Evolutionary conservation across 2,797 vertebrate genomes (phyloP), one percentile per base, ranked within the genome.

Genomic region (Darevskia mixta): DNA sequence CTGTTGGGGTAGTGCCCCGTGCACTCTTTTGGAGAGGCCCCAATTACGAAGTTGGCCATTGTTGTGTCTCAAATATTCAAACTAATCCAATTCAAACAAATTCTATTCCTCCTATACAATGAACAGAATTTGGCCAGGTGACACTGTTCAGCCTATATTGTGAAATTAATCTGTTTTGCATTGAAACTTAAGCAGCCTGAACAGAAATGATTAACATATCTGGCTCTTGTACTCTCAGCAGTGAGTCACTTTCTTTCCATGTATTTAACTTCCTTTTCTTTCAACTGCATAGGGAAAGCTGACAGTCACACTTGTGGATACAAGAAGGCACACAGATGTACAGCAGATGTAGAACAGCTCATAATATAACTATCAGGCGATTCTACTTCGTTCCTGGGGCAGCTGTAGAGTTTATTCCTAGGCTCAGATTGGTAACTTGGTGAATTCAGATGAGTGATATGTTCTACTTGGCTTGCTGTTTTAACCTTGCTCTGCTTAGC

Each of bases 201-300:
- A 15, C 23, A 3, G 13, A 66, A 41, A 38, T 35, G 61, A 67
- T 43, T 67, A 38, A 67, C 43, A 4, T 45, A 45, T 67, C 25
- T 43, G 13, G 35, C 38, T 82, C 38, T 45, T 64, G 27, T 29
- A 35, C 35, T 43, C 25, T 35, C 64, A 81, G 35, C 2, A 0
- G 35, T 81, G 79, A 81, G 35, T 81, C 79, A 13, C 35, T 41
- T 81, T 66, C 55, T 49, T 41, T 41, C 61, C 61, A 29, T 64
- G 55, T 38, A 41, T 69, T 45, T 69, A 10, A 69, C 81, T 69
- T 82, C 64, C 64, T 82, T 82, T 82, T 69, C 80, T 27, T 79
- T 79, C 29, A 79, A n/a, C 17, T 72, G 69, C 32, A 55, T 45
- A 79, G 15, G 49, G 7, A 55, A 45, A 45, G 77, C 8, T 55